Base-by-base conservation (phyloP, 2,888 invertebrate genomes). In the Aricia artaxerxes region DNA sequence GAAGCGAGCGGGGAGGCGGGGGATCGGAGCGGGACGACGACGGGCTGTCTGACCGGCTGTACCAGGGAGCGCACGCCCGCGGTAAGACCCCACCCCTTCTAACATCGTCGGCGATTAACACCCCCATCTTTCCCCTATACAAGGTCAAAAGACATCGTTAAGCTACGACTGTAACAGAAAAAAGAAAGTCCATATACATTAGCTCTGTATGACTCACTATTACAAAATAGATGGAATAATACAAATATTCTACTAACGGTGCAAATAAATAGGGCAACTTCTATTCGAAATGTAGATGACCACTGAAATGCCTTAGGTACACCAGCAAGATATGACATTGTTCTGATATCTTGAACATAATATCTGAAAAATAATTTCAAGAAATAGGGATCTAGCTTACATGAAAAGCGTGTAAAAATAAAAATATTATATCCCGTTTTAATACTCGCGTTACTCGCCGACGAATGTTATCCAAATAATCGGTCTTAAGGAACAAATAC, bases 41-140 rank as follows among this genome's bases (percentile, higher is more conserved):
- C 96, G 87, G 96, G 96, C 93, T 97, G 97, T 92, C 95, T 97
- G 88, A 95, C 95, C 89, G 96, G 96, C 90, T 97, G 97, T 94
- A 95, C 96, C 89, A 96, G 97, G 87, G 96, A 96, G 85, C 96
- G 96, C 90, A 96, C 96, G 92, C 97, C 97, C 86, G 96, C 96
- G 96, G 97, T 97, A 96, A 97, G 97, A 86, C 69, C 84, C 84
- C 75, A 49, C 78, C 77, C 76, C 75, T 77, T 78, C 44, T 78
- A 57, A 64, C 49, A 44, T 77, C 73, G 79, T 84, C 84, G 83
- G 81, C 83, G 84, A 86, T 78, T 53, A 78, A 69, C 64, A 69
- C 35, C 6, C 31, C 69, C 35, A 31, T 31, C 31, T 7, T 69
- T 1, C 24, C 61, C 61, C 7, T 49, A 49, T 49, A 49, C 49